Evolutionary conservation across 2,113 vertebrate species (phyloP).

Genomic region (Oreocharis arfaki): DNA sequence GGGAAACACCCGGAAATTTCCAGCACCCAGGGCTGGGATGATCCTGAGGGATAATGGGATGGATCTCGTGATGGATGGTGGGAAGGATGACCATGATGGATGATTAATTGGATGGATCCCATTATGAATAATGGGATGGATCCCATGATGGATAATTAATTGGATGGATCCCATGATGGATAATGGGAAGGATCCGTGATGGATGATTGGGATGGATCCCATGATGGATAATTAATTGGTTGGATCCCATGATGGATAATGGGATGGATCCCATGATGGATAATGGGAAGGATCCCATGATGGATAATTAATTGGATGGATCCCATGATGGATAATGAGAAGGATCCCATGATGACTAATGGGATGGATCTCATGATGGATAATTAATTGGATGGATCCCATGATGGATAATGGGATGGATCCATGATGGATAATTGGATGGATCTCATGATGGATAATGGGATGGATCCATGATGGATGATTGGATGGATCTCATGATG

Average conservation of each 20-base stretch:
- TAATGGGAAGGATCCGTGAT: too few relatives aligned
- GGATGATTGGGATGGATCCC: not conserved
- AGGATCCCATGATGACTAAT: not conserved
- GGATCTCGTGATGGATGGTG: not conserved
- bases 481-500: not conserved
- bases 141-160: not conserved
- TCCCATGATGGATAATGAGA: not conserved
- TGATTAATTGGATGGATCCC: not conserved
- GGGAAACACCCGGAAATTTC: not conserved
- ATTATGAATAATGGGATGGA: not conserved
- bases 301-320: not conserved
- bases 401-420: too few relatives aligned
- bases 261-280: not conserved
- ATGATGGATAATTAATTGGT: too few relatives aligned
- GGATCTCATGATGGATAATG: too few relatives aligned
- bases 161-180: rapidly evolving
- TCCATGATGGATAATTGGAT: not conserved
- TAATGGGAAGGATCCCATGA: too few relatives aligned
- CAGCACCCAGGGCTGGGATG: not conserved
- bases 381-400: not conserved
- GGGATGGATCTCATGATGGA: not conserved
- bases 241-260: not conserved
- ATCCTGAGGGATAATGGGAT: not conserved
- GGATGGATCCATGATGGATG: too few relatives aligned
- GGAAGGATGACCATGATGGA: not conserved